Conservation (phyloP, 2,797 vertebrate genomes). For the Neoniphon sammara region DNA sequence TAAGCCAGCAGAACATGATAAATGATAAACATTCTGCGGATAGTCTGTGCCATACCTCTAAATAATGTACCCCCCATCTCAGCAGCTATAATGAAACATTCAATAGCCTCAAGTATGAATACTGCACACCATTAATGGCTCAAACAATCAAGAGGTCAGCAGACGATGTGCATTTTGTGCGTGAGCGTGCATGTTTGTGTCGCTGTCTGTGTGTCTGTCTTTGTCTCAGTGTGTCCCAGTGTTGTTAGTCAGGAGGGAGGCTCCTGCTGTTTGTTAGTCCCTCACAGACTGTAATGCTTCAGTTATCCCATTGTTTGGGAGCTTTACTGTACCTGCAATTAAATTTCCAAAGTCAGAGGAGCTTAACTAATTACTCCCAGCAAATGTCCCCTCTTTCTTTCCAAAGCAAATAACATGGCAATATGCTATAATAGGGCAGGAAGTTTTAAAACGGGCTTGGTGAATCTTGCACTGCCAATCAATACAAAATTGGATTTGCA, state of each 20-base stretch:
- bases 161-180: constrained; percentile 23
- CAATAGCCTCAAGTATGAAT: constrained; percentile 71
- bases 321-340: constrained; percentile 77
- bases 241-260: constrained; percentile 47
- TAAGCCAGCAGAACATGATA: constrained; percentile 50
- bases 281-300: constrained; percentile 71
- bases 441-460: constrained; percentile 61
- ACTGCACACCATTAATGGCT: constrained; percentile 75
- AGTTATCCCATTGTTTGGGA: constrained; percentile 72
- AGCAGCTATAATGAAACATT: constrained; percentile 73
- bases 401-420: constrained; percentile 70
- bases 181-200: constrained; percentile 14
- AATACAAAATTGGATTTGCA: constrained; percentile 80
- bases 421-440: constrained; percentile 65
- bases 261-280: constrained; percentile 64
- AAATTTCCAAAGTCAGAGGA: constrained; percentile 76
- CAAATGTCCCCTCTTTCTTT: constrained; percentile 64
- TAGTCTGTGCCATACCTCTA: constrained; percentile 52
- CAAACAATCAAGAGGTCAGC: constrained; percentile 67
- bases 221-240: constrained; percentile 27
- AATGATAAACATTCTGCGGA: constrained; percentile 64
- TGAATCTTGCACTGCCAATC: constrained; percentile 76
- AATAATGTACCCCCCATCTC: constrained; percentile 67
- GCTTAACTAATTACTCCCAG: constrained; percentile 78
- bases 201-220: constrained; percentile 7